Conservation (phyloP, 2,113 vertebrate genomes). For the Periophthalmus modestus region DNA sequence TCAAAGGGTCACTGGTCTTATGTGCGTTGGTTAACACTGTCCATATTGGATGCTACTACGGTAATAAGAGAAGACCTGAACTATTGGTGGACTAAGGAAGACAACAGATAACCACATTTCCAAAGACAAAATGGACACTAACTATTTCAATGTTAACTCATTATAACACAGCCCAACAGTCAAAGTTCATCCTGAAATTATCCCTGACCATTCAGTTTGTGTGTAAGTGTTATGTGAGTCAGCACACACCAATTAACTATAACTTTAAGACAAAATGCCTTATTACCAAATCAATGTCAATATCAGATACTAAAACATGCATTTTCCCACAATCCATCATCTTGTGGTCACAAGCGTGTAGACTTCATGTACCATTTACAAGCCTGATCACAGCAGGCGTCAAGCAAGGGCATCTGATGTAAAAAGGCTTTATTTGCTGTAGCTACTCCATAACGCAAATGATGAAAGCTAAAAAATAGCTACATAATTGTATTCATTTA, state of each 20-base stretch:
- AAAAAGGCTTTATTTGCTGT: background rate
- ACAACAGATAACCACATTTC: constrained; percentile 65
- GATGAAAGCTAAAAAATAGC: background rate
- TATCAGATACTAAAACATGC: background rate
- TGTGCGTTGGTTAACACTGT: constrained; percentile 58
- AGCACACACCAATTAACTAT: constrained; percentile 18
- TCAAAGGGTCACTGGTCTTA: constrained; percentile 57
- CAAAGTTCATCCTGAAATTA: constrained; percentile 66
- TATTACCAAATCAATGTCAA: background rate
- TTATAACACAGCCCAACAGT: constrained; percentile 63
- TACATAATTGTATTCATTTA: background rate
- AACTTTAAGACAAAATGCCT: background rate
- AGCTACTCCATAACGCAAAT: background rate
- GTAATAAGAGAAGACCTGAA: constrained; percentile 58
- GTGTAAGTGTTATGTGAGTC: constrained; percentile 28
- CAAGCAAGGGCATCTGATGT: background rate
- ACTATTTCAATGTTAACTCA: constrained; percentile 59
- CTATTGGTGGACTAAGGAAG: constrained; percentile 66
- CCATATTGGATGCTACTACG: constrained; percentile 62
- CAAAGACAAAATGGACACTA: constrained; percentile 65
- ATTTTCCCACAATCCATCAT: background rate
- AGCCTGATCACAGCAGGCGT: background rate
- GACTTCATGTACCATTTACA: background rate
- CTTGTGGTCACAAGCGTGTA: background rate
- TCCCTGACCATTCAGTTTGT: constrained; percentile 67